These are phyloP conservation scores for Sula dactylatra DNA, from an alignment of 2,113 vertebrate species.

Conservation along the genomic window DNA sequence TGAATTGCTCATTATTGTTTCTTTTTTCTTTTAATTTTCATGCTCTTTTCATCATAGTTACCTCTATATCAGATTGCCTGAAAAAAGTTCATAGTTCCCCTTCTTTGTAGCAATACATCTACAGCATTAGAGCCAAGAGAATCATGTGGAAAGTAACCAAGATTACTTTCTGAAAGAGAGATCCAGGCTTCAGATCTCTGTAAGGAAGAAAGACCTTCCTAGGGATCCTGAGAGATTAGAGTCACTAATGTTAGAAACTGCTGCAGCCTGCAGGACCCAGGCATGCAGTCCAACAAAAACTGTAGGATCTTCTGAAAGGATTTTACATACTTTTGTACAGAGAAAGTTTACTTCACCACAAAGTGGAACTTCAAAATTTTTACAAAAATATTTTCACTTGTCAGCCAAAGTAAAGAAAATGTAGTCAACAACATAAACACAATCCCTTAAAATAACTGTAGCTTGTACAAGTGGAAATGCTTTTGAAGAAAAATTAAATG, in stretches of 20 bases:
- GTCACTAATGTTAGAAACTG: not conserved
- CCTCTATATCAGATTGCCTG: not conserved
- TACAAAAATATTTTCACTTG: not conserved
- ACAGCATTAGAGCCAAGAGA: not conserved
- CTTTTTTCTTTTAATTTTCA: not conserved
- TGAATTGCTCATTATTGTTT: not conserved
- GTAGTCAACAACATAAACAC: not conserved
- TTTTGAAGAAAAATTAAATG: not conserved
- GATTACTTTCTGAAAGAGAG: not conserved
- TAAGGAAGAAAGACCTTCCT: not conserved
- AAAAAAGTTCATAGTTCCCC: not conserved
- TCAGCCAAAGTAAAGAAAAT: not conserved
- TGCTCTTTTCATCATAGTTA: not conserved
- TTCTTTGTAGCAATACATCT: not conserved
- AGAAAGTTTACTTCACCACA: not conserved
- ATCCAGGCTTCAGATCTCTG: not conserved
- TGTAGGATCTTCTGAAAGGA: not conserved
- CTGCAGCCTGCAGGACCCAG: not conserved
- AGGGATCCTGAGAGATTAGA: not conserved
- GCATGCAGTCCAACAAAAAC: not conserved
- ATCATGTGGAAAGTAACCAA: not conserved
- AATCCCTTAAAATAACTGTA: not conserved
- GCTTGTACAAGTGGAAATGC: not conserved
- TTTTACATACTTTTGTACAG: not conserved
- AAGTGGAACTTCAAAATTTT: not conserved